phyloP scores from a whole-genome alignment of 2,113 vertebrate genomes.

The Gymnorhina tibicen region DNA sequence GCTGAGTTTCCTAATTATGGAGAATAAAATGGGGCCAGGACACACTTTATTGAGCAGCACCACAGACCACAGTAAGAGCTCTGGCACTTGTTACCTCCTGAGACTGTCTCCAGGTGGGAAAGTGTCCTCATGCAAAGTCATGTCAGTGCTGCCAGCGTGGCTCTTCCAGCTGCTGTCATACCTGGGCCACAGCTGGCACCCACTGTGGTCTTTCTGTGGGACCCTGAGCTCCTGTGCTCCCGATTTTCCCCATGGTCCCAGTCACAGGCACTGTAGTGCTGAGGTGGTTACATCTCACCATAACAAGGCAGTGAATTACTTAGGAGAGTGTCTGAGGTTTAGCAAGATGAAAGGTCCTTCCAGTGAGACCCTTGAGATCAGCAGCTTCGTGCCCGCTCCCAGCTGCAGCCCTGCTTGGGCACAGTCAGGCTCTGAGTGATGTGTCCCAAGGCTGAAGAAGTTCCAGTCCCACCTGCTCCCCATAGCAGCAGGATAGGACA shows the following conservation, averaged over 20 bases:
- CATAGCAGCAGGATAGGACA: not conserved
- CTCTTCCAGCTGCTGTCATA: rapidly evolving
- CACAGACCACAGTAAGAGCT: not conserved
- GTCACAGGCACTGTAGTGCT: not conserved
- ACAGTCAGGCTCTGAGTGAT: not conserved
- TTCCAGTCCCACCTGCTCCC: not conserved
- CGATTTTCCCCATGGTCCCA: rapidly evolving
- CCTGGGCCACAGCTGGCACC: not conserved
- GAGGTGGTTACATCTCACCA: not conserved
- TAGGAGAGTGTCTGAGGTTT: not conserved
- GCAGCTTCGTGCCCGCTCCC: not conserved
- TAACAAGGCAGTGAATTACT: not conserved
- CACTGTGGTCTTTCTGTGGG: rapidly evolving
- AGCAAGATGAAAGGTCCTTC: not conserved
- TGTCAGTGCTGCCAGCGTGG: not conserved
- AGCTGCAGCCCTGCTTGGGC: not conserved
- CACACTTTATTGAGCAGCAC: not conserved
- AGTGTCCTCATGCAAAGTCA: not conserved
- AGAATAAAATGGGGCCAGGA: not conserved
- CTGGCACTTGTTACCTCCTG: not conserved
- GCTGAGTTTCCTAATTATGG: not conserved
- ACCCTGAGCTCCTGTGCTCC: not conserved
- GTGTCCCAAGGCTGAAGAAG: not conserved
- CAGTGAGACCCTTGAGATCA: not conserved
- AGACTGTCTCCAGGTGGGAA: not conserved